phyloP scores from a whole-genome alignment of 2,888 invertebrate species.

The Catocala nupta region DNA sequence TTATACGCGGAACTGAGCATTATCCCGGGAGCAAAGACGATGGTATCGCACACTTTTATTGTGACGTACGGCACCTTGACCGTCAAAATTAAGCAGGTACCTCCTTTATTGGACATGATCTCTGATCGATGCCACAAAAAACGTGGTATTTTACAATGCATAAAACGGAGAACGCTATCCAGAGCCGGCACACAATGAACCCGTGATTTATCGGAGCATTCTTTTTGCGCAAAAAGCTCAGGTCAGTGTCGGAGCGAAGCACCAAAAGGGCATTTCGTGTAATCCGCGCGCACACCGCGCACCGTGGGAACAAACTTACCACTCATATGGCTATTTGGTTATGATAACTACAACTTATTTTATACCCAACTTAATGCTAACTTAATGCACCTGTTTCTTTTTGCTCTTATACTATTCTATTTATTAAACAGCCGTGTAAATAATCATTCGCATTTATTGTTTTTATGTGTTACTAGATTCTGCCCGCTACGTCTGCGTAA shows the following conservation, averaged over 20 bases:
- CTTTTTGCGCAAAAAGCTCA: slow-evolving; percentile 84
- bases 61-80: slow-evolving; percentile 84
- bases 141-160: slow-evolving; percentile 66
- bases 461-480: too few relatives aligned
- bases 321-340: slow-evolving; percentile 46
- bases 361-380: slow-evolving; percentile 4
- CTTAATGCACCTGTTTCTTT: too few relatives aligned
- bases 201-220: slow-evolving; percentile 82
- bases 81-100: slow-evolving; percentile 84
- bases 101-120: slow-evolving; percentile 74
- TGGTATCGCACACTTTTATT: slow-evolving; percentile 77
- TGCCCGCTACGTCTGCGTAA: too few relatives aligned
- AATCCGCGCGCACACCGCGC: slow-evolving; percentile 79
- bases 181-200: slow-evolving; percentile 77
- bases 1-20: slow-evolving; percentile 56
- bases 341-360: slow-evolving; percentile 25
- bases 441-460: too few relatives aligned
- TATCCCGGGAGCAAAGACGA: slow-evolving; percentile 51
- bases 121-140: slow-evolving; percentile 77
- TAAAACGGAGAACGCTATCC: slow-evolving; percentile 76
- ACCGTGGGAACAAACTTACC: slow-evolving; percentile 78
- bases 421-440: too few relatives aligned
- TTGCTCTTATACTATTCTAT: too few relatives aligned
- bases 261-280: slow-evolving; percentile 85
- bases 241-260: slow-evolving; percentile 83